A percentile compares a stretch with the other conserved stretches of the same genome.
Evolutionary conservation across 2,797 vertebrate species (phyloP).

Genomic region (Typhlichthys subterraneus): DNA sequence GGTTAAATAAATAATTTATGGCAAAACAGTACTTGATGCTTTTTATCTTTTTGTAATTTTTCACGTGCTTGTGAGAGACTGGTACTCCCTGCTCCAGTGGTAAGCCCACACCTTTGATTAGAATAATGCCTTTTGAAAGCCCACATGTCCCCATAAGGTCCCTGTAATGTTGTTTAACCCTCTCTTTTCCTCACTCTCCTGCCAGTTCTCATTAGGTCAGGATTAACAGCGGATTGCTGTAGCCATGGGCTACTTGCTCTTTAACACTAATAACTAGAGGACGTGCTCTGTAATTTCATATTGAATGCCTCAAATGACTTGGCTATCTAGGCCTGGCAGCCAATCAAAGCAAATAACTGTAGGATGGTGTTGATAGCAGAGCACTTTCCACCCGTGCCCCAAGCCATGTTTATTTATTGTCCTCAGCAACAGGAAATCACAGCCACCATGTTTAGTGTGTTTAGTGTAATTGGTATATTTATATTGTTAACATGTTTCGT

Average conservation of each 20-base stretch:
- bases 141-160: conserved; percentile 41
- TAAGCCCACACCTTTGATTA: conserved; percentile 1
- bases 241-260: conserved; percentile 67
- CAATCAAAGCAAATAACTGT: conserved; percentile 76
- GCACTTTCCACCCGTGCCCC: conserved; percentile 58
- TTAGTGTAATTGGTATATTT: conserved; percentile 72
- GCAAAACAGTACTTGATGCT: no score
- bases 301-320: conserved; percentile 69
- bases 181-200: conserved; percentile 57
- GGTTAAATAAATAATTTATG: no score
- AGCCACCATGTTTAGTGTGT: conserved; percentile 59
- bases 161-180: conserved; percentile 63
- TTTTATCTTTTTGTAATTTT: no score
- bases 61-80: no score
- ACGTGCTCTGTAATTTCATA: conserved; percentile 73
- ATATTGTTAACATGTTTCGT: conserved; percentile 55
- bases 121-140: conserved; percentile 44
- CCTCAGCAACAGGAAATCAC: conserved; percentile 72
- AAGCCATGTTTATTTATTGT: conserved; percentile 72
- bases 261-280: conserved; percentile 72
- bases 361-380: conserved; percentile 65
- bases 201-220: conserved; percentile 73
- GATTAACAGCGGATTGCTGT: conserved; percentile 75
- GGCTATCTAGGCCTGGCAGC: conserved; percentile 70
- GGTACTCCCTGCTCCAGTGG: conserved; percentile 9